Percentiles rank a stretch among this genome's conserved stretches.
Conservation (phyloP, 2,797 vertebrate species). For the Chaunax sp. region DNA sequence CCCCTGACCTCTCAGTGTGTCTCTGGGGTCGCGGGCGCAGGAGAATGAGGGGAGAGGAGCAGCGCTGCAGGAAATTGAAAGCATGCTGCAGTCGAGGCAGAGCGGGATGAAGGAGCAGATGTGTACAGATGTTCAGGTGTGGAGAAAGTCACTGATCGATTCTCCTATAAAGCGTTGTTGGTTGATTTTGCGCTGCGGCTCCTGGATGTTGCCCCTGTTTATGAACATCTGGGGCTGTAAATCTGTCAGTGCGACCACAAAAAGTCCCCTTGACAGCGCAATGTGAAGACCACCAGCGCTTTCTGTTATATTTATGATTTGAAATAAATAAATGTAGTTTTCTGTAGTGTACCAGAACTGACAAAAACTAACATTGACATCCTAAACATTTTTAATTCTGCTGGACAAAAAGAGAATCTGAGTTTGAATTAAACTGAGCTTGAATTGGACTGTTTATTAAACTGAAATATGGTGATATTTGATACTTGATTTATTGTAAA, state of each 20-base stretch:
- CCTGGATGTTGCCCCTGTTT: constrained; percentile 54
- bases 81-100: constrained; percentile 42
- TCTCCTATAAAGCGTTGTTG: constrained; percentile 16
- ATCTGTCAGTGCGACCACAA: constrained; percentile 70
- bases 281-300: constrained; percentile 63
- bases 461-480: not conserved
- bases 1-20: constrained; percentile 75
- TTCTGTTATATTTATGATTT: constrained; percentile 64
- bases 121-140: constrained; percentile 65
- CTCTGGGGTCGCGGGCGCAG: constrained; percentile 55
- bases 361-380: constrained; percentile 14
- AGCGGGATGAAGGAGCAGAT: constrained; percentile 44
- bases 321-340: constrained; percentile 57
- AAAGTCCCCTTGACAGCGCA: constrained; percentile 62
- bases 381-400: constrained; percentile 22
- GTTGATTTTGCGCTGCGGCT: constrained; percentile 39
- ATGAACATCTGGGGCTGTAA: constrained; percentile 69
- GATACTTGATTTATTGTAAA: not conserved
- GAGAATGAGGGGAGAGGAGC: constrained; percentile 44
- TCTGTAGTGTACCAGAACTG: constrained; percentile 22
- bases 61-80: constrained; percentile 70
- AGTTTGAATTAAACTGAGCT: constrained; percentile 5
- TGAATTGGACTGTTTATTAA: constrained; percentile 1
- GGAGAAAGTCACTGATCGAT: constrained; percentile 40
- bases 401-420: constrained; percentile 1